Percentiles rank a stretch among this genome's conserved stretches.
Conservation (phyloP, 2,113 vertebrate genomes). For the Rhombomys opimus region DNA sequence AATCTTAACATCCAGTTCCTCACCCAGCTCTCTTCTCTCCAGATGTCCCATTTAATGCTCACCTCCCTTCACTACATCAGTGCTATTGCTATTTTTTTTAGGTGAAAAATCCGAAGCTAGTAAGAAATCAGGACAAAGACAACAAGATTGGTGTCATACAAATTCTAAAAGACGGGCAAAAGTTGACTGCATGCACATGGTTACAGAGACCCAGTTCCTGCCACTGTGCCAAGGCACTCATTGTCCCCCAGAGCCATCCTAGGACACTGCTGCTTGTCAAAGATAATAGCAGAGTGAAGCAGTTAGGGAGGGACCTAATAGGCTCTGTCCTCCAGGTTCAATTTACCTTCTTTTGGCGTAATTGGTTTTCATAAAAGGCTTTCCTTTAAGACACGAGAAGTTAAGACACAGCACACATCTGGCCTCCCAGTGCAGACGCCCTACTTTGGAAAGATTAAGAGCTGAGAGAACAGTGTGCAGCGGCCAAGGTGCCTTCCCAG, state of each 20-base stretch:
- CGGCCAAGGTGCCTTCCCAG: background rate
- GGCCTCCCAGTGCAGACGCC: slow-evolving; percentile 11
- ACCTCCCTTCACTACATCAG: background rate
- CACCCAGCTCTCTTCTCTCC: background rate
- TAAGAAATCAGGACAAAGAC: background rate
- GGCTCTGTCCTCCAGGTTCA: background rate
- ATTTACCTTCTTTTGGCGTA: background rate
- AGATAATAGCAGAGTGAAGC: background rate
- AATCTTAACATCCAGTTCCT: background rate
- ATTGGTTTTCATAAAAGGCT: background rate
- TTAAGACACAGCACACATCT: background rate
- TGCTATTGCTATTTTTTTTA: background rate
- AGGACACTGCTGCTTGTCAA: background rate
- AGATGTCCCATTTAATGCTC: background rate
- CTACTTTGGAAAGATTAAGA: background rate
- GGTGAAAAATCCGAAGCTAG: background rate
- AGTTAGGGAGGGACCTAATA: background rate
- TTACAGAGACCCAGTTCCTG: background rate
- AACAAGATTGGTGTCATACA: background rate
- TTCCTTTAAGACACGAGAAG: slow-evolving; percentile 37
- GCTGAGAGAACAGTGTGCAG: background rate
- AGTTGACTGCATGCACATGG: background rate
- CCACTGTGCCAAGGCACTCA: background rate
- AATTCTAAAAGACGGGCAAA: background rate
- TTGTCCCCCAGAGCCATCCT: too few species aligned